A percentile compares a stretch with the other conserved stretches of the same genome.
phyloP scores from a whole-genome alignment of 1,140 invertebrate species.

The Himalopsyche phryganea region DNA sequence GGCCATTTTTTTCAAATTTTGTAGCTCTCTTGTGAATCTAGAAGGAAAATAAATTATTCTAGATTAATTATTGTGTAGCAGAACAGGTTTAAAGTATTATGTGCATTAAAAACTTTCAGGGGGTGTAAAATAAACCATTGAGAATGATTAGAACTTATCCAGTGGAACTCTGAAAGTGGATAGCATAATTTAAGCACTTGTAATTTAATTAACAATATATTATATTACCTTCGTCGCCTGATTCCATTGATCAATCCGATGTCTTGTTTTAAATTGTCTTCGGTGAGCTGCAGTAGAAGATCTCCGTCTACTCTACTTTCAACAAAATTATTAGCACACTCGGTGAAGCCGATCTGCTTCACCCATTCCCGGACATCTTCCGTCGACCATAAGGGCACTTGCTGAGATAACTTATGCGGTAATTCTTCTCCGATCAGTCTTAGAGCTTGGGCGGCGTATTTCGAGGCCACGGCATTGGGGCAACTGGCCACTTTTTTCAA shows the following conservation, averaged over 20 bases:
- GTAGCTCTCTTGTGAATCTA: slow-evolving; percentile 88
- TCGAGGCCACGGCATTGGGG: slow-evolving; percentile 95
- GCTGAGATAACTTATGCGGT: slow-evolving; percentile 95
- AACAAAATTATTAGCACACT: slow-evolving; percentile 79
- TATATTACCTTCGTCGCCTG: slow-evolving; percentile 73
- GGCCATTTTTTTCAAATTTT: slow-evolving; percentile 93
- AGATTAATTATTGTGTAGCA: too few species aligned
- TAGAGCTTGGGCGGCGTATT: slow-evolving; percentile 94
- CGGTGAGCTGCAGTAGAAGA: slow-evolving; percentile 87
- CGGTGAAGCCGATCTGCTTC: slow-evolving; percentile 92
- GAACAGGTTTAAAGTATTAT: too few species aligned
- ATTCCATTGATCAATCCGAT: slow-evolving; percentile 93
- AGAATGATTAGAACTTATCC: too few species aligned
- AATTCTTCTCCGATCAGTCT: slow-evolving; percentile 94
- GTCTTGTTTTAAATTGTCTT: slow-evolving; percentile 88
- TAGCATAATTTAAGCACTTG: too few species aligned
- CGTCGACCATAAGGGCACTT: slow-evolving; percentile 95
- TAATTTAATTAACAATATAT: background rate
- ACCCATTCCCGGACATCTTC: slow-evolving; percentile 98
- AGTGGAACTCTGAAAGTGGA: too few species aligned
- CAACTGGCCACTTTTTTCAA: slow-evolving; percentile 96
- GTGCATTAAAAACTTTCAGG: too few species aligned
- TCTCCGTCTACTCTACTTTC: slow-evolving; percentile 97
- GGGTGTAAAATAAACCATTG: too few species aligned
- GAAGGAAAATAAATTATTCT: slow-evolving; percentile 8